Percentiles rank a stretch among this genome's conserved stretches.
Conservation (phyloP, 1,140 invertebrate species). For the Lepidurus couesii region DNA sequence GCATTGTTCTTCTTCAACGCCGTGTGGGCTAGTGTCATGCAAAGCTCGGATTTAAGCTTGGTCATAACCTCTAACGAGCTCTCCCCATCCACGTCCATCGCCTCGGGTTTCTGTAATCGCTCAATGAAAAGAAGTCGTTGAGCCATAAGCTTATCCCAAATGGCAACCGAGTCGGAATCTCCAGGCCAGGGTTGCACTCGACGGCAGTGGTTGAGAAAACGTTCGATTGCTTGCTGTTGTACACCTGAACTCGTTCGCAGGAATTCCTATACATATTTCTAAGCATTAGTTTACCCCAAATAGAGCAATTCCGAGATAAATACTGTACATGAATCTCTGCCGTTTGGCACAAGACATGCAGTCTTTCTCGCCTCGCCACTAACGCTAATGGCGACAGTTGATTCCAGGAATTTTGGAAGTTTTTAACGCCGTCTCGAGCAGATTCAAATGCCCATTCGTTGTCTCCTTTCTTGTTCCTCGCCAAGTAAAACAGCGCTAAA, state of each 20-base stretch:
- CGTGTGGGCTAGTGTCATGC: not conserved
- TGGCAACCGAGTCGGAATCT: not conserved
- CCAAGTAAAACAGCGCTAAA: not conserved
- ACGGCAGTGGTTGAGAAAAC: not conserved
- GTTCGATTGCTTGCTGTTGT: not conserved
- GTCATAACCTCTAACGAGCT: not conserved
- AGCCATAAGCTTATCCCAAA: not conserved
- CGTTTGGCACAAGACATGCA: not conserved
- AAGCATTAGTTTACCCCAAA: too few relatives aligned
- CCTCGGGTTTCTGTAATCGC: not conserved
- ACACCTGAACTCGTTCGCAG: not conserved
- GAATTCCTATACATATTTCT: not conserved
- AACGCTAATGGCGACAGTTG: not conserved
- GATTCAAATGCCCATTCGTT: not conserved
- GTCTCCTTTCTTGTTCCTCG: not conserved
- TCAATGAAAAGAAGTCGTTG: not conserved
- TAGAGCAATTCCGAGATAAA: too few relatives aligned
- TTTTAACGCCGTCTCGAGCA: not conserved
- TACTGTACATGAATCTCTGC: not conserved
- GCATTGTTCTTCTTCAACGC: not conserved
- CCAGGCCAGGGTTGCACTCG: not conserved
- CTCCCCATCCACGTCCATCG: not conserved
- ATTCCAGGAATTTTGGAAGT: not conserved
- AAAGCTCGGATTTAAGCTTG: not conserved
- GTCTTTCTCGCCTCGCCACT: not conserved